These are phyloP conservation scores for Chlorospingus flavigularis DNA, from an alignment of 2,797 vertebrate genomes.

Conservation along the genomic window DNA sequence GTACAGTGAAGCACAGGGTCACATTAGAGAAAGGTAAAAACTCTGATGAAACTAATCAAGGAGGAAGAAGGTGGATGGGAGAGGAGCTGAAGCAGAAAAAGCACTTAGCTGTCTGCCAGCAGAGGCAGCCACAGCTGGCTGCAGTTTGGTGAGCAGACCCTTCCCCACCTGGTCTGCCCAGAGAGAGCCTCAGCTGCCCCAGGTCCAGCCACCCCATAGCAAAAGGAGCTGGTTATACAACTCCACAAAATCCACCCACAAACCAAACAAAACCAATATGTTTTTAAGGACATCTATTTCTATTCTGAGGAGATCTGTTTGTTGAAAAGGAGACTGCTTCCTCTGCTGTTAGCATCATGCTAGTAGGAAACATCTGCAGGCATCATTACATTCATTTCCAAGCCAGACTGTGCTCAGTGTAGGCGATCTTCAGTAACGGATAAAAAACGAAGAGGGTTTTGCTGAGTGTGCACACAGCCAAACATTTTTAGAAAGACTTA, in stretches of 20 bases:
- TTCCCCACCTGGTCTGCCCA: not conserved
- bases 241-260: not conserved
- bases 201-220: not conserved
- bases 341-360: not conserved
- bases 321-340: not conserved
- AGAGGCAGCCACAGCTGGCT: not conserved
- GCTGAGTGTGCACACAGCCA: not conserved
- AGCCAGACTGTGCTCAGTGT: not conserved
- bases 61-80: not conserved
- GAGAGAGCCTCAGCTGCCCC: not conserved
- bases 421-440: not conserved
- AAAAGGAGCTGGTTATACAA: not conserved
- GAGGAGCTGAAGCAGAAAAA: not conserved
- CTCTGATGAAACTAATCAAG: not conserved
- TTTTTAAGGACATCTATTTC: not conserved
- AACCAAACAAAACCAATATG: not conserved
- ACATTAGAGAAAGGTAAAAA: rapidly evolving
- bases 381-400: not conserved
- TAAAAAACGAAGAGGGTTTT: not conserved
- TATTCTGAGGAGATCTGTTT: not conserved
- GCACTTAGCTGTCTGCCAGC: not conserved
- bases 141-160: not conserved
- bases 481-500: not conserved
- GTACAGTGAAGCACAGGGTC: rapidly evolving
- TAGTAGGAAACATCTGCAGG: not conserved